phyloP scores from a whole-genome alignment of 2,797 vertebrate genomes.

The Psittacula derbiana region DNA sequence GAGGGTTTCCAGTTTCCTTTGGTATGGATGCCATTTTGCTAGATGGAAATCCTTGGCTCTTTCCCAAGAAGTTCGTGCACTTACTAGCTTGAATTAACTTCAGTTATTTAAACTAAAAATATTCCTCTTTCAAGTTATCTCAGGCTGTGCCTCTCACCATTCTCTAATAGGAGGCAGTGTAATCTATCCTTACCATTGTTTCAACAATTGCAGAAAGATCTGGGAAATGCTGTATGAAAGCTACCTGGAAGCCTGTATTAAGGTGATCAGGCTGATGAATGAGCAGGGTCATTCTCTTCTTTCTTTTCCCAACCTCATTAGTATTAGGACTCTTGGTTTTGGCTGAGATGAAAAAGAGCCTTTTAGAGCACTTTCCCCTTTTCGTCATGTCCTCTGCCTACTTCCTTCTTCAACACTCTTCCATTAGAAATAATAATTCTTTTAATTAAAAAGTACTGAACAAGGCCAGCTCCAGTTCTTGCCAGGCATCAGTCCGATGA shows the following conservation, averaged over 20 bases:
- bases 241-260: neutral
- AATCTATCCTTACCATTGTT: neutral
- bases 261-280: neutral
- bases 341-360: neutral
- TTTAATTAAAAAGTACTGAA: constrained; percentile 53
- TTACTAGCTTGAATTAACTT: neutral
- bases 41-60: neutral
- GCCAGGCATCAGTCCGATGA: constrained; percentile 29
- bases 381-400: neutral
- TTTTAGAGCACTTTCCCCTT: neutral
- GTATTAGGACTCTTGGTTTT: neutral
- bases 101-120: neutral
- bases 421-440: neutral
- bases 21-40: neutral
- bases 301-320: neutral
- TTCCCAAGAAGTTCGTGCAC: neutral
- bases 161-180: neutral
- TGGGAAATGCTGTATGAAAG: neutral
- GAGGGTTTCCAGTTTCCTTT: neutral
- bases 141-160: neutral
- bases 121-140: neutral
- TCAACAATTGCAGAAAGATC: neutral
- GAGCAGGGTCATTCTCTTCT: neutral
- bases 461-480: constrained; percentile 24
- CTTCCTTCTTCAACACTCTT: neutral